Conservation (phyloP, 1,140 invertebrate genomes). For the Idris sp. region DNA sequence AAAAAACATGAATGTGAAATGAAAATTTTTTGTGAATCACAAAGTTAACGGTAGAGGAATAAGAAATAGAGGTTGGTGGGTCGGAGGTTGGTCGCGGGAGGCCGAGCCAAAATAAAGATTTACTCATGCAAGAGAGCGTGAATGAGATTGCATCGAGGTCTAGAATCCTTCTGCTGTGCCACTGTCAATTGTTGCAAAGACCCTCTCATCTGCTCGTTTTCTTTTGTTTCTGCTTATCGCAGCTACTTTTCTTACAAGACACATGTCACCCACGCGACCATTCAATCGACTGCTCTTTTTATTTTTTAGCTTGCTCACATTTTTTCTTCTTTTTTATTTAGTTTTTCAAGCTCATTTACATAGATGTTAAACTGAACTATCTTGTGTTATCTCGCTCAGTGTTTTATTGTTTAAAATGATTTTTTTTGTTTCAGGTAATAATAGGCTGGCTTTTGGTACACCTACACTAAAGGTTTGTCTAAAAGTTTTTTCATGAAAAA, state of each 20-base stretch:
- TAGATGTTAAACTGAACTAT: constrained; percentile 21
- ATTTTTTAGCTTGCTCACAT: constrained; percentile 11
- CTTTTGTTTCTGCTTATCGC: constrained; percentile 68
- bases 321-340: constrained; percentile 16
- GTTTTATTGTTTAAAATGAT: constrained; percentile 19
- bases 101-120: constrained; percentile 41
- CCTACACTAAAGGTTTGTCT: background rate
- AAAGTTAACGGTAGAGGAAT: no score
- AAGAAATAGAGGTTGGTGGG: no score
- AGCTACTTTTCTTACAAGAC: constrained; percentile 64
- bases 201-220: constrained; percentile 64
- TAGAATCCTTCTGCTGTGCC: constrained; percentile 55
- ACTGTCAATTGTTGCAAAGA: constrained; percentile 68
- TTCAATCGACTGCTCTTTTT: constrained; percentile 40
- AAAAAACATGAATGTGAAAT: constrained; percentile 47
- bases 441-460: constrained; percentile 5
- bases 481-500: no score
- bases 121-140: constrained; percentile 71
- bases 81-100: constrained; percentile 27
- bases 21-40: constrained; percentile 52
- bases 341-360: constrained; percentile 34
- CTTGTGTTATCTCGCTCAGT: constrained; percentile 5
- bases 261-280: constrained; percentile 55
- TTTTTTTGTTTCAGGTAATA: constrained; percentile 57
- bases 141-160: constrained; percentile 70